Evolutionary conservation across 2,888 invertebrate genomes (phyloP), one percentile per base, ranked within the genome.

Genomic region (Lomographa bimaculata): DNA sequence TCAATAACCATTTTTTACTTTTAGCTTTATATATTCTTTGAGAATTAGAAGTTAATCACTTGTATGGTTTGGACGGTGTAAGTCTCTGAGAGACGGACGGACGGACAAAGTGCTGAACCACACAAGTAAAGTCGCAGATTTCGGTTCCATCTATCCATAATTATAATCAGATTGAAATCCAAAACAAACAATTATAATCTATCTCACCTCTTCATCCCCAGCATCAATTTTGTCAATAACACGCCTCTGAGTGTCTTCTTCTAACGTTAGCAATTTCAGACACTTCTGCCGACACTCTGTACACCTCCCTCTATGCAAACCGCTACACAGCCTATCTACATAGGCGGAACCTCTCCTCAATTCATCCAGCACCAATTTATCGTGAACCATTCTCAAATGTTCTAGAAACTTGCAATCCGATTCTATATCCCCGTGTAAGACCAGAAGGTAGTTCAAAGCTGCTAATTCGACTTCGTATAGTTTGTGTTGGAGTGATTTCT

Each of bases 281-380:
- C 72, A 58, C 54, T 84, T 86, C 35, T 77, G 75, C 17, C 60
- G 64, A 38, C 82, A 82, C 47, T 84, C 81, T 5, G 71, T 49
- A 48, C 81, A 80, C 27, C 60, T 56, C 7, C 38, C 54, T 4
- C 41, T 51, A 16, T 65, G 62, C 0, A 80, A 37, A 3, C 74
- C 38, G 2, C 57, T 16, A 37, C 70, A 72, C 89, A 94, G 25
- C 94, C 74, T 25, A 1, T 6, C 1, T 1, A 23, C 1, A 6
- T 23, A 32, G 3, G 6, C 3, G 2, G 3, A 0, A 5, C 4
- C 21, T 23, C n/a, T 4, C n/a, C 21, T 8, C 9, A 32, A 4
- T n/a, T 14, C 6, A 1, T 9, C 16, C 16, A 32, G 16, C 4
- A 14, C 14, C 14, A 3, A 2, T 14, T 4, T 4, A 14, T 32